phyloP scores from a whole-genome alignment of 1,140 invertebrate species.

The Drosophila miranda region DNA sequence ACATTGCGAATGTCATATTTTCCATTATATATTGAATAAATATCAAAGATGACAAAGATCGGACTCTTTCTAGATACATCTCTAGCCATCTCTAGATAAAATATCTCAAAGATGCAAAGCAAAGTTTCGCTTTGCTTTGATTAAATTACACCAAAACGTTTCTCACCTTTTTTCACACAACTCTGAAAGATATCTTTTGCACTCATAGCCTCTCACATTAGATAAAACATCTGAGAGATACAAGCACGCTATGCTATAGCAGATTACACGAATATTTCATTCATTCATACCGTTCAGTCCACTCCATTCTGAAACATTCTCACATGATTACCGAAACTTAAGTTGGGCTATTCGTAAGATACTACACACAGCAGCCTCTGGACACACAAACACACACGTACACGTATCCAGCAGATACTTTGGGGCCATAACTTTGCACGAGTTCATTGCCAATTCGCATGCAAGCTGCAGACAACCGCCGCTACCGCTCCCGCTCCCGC shows the following conservation, averaged over 20 bases:
- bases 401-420: constrained; percentile 26
- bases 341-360: constrained; percentile 35
- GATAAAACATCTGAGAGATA: constrained; percentile 20
- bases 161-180: constrained; percentile 35
- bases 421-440: constrained; percentile 29
- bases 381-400: constrained; percentile 29
- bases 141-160: constrained; percentile 3
- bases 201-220: neutral
- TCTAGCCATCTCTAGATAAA: neutral
- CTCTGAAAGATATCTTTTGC: neutral
- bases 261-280: constrained; percentile 32
- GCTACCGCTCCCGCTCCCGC: too few relatives aligned
- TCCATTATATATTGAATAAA: too few relatives aligned
- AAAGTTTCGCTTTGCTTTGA: too few relatives aligned
- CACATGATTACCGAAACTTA: constrained; percentile 35
- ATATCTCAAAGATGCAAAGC: neutral
- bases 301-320: constrained; percentile 19
- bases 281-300: constrained; percentile 8
- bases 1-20: too few relatives aligned
- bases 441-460: constrained; percentile 68
- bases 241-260: constrained; percentile 5
- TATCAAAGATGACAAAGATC: too few relatives aligned
- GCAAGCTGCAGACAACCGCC: constrained; percentile 57
- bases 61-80: too few relatives aligned
- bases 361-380: constrained; percentile 13